phyloP scores from a whole-genome alignment of 2,113 vertebrate species.

The Ammodytes marinus region DNA sequence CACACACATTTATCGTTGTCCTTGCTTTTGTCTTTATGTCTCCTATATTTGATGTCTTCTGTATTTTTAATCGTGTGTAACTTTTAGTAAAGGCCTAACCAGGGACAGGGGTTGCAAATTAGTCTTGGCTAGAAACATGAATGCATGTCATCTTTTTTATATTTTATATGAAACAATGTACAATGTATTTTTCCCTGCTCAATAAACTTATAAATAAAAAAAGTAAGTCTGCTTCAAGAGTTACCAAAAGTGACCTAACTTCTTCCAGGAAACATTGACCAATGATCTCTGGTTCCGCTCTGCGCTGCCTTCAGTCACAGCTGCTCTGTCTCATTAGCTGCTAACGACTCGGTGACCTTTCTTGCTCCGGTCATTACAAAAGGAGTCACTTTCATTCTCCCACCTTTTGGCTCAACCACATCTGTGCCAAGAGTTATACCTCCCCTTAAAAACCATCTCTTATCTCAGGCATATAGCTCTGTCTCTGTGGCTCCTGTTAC shows the following conservation, averaged over 20 bases:
- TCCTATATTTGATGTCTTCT: no score
- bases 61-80: no score
- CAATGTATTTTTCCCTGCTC: no score
- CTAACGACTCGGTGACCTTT: conserved; percentile 12
- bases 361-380: conserved; percentile 1
- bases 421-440: conserved; percentile 7
- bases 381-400: background rate
- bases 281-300: background rate
- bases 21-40: no score
- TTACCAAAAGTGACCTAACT: background rate
- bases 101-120: no score
- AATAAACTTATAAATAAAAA: no score
- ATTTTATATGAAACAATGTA: no score
- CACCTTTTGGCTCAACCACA: conserved; percentile 14
- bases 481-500: background rate
- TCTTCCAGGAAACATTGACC: background rate
- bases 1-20: no score
- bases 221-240: background rate
- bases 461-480: background rate
- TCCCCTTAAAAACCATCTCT: background rate
- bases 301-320: background rate
- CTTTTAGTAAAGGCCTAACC: no score
- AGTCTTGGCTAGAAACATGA: no score
- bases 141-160: no score
- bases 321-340: background rate